These are phyloP conservation scores for Laspeyria flexula DNA, from an alignment of 2,888 invertebrate species.

Conservation along the genomic window DNA sequence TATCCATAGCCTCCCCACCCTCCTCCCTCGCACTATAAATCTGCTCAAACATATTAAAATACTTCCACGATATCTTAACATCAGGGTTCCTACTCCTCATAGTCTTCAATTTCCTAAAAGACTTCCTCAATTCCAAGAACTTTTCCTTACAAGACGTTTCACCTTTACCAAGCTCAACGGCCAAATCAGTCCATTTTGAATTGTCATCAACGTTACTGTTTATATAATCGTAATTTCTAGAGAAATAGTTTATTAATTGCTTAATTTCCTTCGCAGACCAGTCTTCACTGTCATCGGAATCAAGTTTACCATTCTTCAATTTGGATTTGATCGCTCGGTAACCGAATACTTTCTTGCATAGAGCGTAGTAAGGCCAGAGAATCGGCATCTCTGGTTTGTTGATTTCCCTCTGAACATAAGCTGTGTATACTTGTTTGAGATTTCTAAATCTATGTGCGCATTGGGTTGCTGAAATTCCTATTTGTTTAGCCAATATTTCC, in stretches of 20 bases:
- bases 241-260: slow-evolving; percentile 64
- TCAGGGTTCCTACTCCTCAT: slow-evolving; percentile 68
- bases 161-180: slow-evolving; percentile 55
- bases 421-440: slow-evolving; percentile 72
- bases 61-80: slow-evolving; percentile 76
- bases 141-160: slow-evolving; percentile 64
- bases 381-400: slow-evolving; percentile 74
- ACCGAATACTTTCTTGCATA: slow-evolving; percentile 79
- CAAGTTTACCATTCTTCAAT: slow-evolving; percentile 62
- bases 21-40: slow-evolving; percentile 54
- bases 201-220: slow-evolving; percentile 52
- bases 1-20: slow-evolving; percentile 33
- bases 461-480: slow-evolving; percentile 65
- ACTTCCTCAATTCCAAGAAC: slow-evolving; percentile 71
- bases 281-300: slow-evolving; percentile 60
- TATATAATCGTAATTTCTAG: slow-evolving; percentile 58
- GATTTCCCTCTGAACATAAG: slow-evolving; percentile 72
- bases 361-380: slow-evolving; percentile 73
- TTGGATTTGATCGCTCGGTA: slow-evolving; percentile 72
- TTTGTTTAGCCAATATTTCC: slow-evolving; percentile 64
- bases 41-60: slow-evolving; percentile 69
- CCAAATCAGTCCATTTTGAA: slow-evolving; percentile 58
- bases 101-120: slow-evolving; percentile 73
- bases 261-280: slow-evolving; percentile 74
- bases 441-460: slow-evolving; percentile 74